phyloP scores from a whole-genome alignment of 1,140 invertebrate species.

The Sarcophaga bullata region DNA sequence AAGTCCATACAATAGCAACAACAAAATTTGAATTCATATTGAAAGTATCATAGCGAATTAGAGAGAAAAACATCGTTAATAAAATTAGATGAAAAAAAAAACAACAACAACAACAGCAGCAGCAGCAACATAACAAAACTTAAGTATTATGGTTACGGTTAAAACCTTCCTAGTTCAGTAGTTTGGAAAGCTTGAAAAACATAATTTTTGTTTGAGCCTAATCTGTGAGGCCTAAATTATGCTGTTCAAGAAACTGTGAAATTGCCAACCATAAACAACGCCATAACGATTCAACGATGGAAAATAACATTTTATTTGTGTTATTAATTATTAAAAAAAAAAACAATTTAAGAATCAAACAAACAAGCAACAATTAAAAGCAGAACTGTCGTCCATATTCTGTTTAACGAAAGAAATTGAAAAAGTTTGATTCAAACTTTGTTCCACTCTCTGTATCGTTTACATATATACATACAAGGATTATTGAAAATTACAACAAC shows the following conservation, averaged over 20 bases:
- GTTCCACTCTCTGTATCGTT: too few relatives aligned
- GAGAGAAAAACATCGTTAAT: background rate
- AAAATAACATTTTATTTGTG: background rate
- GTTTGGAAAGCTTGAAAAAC: slow-evolving; percentile 11
- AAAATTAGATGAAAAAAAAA: background rate
- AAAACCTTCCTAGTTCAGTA: slow-evolving; percentile 26
- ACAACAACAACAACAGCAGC: background rate
- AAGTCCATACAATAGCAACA: too few relatives aligned
- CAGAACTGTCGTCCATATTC: too few relatives aligned
- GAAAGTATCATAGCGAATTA: background rate
- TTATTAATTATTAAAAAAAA: background rate
- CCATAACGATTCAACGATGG: background rate
- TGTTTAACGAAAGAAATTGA: too few relatives aligned
- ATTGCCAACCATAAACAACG: slow-evolving; percentile 5
- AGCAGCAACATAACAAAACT: background rate
- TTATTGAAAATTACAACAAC: too few relatives aligned
- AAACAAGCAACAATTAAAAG: too few relatives aligned
- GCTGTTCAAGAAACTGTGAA: slow-evolving; percentile 14
- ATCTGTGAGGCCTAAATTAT: slow-evolving; percentile 9
- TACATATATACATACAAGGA: too few relatives aligned
- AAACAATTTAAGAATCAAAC: too few relatives aligned
- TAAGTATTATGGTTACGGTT: slow-evolving; percentile 21
- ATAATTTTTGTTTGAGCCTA: slow-evolving; percentile 8
- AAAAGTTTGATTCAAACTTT: too few relatives aligned
- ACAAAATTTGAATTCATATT: too few relatives aligned